Evolutionary conservation across 2,113 vertebrate species (phyloP), one percentile per base, ranked within the genome.

Genomic region (Stercorarius parasiticus): DNA sequence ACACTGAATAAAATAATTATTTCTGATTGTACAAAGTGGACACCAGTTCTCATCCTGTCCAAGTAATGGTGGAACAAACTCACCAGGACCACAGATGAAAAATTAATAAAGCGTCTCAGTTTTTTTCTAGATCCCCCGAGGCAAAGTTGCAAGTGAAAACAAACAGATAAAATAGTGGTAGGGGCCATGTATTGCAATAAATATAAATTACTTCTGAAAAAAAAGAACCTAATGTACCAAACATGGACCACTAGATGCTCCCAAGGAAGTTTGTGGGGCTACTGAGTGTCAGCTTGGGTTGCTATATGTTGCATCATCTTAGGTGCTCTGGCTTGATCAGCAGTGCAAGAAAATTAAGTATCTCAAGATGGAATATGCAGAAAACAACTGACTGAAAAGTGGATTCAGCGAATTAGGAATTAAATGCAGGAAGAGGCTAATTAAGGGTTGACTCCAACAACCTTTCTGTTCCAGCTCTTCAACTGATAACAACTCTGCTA

Each of bases 201-300:
- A 77, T 43, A 52, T n/a, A 32, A 52, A 64, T 64, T 9, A 36
- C 47, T 83, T 81, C 49, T 90, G 59, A 82, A 21, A 93, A 84
- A 62, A 1, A 5, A 66, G 43, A 83, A 72, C 3, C 21, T 82
- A 14, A 34, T 1, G 2, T 66, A 32, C 9, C n/a, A 50, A 42
- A 64, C 4, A 50, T 6, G 11, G 26, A 66, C 36, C 15, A 42
- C 23, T 21, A 50, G 42, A 27, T 2, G 2, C 5, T 87, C 30
- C 36, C 20, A 70, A 50, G 10, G 18, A 89, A 47, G 20, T 72
- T 23, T 0, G 0, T 65, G n/a, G 3, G 13, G 6, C 9, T 59
- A 32, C 22, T 52, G 42, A 5, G 2, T 50, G 9, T 42, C 27
- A 59, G 0, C 10, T 47, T 16, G 15, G 2, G 3, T 25, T 69